These are phyloP conservation scores for Chiridota heheva DNA, from an alignment of 35 echinoderm and acorn worm genomes.

Conservation along the genomic window DNA sequence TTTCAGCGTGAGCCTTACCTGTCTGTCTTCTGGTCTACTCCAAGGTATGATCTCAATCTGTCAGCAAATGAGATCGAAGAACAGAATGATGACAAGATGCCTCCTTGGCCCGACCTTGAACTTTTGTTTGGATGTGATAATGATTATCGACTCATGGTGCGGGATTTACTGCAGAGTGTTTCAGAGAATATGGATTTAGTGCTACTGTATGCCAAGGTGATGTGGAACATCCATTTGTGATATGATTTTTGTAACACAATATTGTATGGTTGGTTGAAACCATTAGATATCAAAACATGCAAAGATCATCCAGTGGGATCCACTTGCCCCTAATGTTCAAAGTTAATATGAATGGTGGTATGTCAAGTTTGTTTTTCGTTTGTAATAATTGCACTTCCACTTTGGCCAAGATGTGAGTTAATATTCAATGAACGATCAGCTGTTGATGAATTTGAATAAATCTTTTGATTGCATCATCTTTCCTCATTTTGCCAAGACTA, in stretches of 20 bases:
- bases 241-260: not conserved
- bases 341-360: too few species aligned
- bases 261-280: not conserved
- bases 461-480: not conserved
- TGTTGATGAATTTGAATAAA: not conserved
- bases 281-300: not conserved
- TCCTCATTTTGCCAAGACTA: too few species aligned
- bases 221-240: not conserved
- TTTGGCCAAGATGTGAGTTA: too few species aligned
- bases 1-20: conserved; percentile 87
- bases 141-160: conserved; percentile 66
- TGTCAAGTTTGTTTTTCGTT: too few species aligned
- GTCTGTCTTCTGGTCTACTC: conserved; percentile 84
- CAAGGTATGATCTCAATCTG: conserved; percentile 92
- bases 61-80: conserved; percentile 41
- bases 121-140: conserved; percentile 88
- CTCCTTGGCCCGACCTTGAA: conserved; percentile 93
- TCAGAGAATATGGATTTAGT: conserved; percentile 70
- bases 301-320: too few species aligned
- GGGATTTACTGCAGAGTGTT: conserved; percentile 43
- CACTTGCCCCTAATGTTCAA: too few species aligned
- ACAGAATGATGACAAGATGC: conserved; percentile 25
- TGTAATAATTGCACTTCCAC: too few species aligned
- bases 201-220: conserved; percentile 74
- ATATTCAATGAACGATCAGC: too few species aligned